Evolutionary conservation across 2,797 vertebrate species (phyloP).

Genomic region (Tapirus indicus): DNA sequence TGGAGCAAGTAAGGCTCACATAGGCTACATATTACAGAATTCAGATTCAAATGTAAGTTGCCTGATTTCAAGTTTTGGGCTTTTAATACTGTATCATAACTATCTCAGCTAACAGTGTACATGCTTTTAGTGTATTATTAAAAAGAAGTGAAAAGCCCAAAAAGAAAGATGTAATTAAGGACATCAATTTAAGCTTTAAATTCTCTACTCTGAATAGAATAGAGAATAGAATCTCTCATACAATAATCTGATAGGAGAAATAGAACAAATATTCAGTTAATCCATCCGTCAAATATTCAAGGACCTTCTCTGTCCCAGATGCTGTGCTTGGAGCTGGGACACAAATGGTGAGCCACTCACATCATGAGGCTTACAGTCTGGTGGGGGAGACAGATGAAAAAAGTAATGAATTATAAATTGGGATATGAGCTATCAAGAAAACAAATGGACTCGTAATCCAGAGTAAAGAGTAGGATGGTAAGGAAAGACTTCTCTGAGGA

Average conservation of each 20-base stretch:
- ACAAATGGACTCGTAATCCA: not conserved
- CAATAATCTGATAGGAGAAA: not conserved
- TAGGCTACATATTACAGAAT: not conserved
- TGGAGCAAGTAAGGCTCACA: too few species aligned
- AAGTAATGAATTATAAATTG: not conserved
- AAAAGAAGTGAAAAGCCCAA: constrained; percentile 4
- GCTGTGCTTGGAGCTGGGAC: not conserved
- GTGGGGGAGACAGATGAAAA: not conserved
- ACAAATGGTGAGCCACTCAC: not conserved
- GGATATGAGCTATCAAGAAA: not conserved
- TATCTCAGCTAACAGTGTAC: not conserved
- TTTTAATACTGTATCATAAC: not conserved
- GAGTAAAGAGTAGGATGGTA: not conserved
- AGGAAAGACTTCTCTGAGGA: not conserved
- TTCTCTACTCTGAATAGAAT: not conserved
- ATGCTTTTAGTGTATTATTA: not conserved
- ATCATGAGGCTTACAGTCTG: not conserved
- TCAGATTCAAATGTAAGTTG: not conserved
- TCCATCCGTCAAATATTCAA: not conserved
- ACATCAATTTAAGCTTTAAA: not conserved
- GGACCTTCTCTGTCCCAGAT: not conserved
- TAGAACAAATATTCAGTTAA: not conserved
- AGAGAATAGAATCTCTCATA: not conserved
- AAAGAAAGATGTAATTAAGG: not conserved
- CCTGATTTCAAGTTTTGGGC: not conserved